Percentiles rank a stretch among this genome's conserved stretches.
Evolutionary conservation across 2,113 vertebrate species (phyloP).

Genomic region (Amblyopsis rosae): DNA sequence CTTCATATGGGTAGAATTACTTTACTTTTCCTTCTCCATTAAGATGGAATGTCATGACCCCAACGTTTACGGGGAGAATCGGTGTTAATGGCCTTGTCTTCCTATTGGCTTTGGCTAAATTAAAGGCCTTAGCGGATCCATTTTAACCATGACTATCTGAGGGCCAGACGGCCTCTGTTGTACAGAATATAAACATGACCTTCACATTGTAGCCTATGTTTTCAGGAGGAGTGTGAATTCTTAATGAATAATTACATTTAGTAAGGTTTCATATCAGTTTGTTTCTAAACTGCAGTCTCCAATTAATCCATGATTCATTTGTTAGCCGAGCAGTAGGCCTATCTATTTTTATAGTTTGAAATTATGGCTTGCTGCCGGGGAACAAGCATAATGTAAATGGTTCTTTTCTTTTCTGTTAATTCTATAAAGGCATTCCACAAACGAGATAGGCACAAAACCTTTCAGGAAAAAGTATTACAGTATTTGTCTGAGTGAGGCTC

Average conservation of each 20-base stretch:
- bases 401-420: too few relatives aligned
- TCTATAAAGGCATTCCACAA: too few relatives aligned
- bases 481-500: too few relatives aligned
- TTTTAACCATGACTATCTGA: constrained; percentile 40
- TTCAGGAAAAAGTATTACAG: too few relatives aligned
- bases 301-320: too few relatives aligned
- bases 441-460: too few relatives aligned
- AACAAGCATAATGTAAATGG: too few relatives aligned
- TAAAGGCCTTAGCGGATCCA: constrained; percentile 59
- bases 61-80: constrained; percentile 23
- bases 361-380: too few relatives aligned
- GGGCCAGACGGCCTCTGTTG: constrained; percentile 4
- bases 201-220: not conserved
- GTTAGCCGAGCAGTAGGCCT: too few relatives aligned
- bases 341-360: too few relatives aligned
- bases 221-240: not conserved
- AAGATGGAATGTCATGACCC: constrained; percentile 60
- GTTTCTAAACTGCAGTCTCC: not conserved
- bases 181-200: constrained; percentile 1
- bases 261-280: too few relatives aligned
- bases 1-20: constrained; percentile 76
- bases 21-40: constrained; percentile 53
- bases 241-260: too few relatives aligned
- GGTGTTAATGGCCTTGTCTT: constrained; percentile 70
- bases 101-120: constrained; percentile 49